These are phyloP conservation scores for Platorchestia sp. DNA, from an alignment of 1,140 invertebrate genomes.

Conservation along the genomic window DNA sequence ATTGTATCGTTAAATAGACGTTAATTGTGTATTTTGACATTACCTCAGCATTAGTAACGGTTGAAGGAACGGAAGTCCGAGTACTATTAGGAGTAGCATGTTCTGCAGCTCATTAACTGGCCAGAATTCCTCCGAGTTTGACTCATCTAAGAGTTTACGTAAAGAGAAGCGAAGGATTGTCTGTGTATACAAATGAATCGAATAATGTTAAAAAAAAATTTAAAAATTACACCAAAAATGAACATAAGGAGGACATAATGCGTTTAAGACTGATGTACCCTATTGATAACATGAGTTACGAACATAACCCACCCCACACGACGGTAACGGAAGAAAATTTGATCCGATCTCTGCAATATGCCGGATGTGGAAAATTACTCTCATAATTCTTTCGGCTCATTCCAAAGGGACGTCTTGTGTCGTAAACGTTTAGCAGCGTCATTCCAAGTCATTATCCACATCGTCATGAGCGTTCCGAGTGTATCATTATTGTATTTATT, in stretches of 20 bases:
- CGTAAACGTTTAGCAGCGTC: neutral
- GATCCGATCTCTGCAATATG: neutral
- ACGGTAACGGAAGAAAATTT: neutral
- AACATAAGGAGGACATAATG: neutral
- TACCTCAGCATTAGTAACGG: no score
- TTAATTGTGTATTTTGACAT: no score
- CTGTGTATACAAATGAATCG: no score
- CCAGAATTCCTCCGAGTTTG: no score
- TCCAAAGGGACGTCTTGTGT: neutral
- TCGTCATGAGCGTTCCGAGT: constrained; percentile 22
- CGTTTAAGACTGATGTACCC: neutral
- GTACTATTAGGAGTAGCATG: no score
- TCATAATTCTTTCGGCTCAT: neutral
- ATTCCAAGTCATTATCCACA: constrained; percentile 47
- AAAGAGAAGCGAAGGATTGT: no score
- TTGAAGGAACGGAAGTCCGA: no score
- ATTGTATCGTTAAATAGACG: no score
- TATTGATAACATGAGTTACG: neutral
- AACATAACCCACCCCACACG: neutral
- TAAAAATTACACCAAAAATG: neutral
- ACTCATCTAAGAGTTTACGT: no score
- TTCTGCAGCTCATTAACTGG: no score
- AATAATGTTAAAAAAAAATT: no score
- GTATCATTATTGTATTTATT: constrained; percentile 40
- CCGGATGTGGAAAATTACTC: neutral